Base-by-base conservation (phyloP, 2,113 vertebrate species). In the Pterocles burchelli region DNA sequence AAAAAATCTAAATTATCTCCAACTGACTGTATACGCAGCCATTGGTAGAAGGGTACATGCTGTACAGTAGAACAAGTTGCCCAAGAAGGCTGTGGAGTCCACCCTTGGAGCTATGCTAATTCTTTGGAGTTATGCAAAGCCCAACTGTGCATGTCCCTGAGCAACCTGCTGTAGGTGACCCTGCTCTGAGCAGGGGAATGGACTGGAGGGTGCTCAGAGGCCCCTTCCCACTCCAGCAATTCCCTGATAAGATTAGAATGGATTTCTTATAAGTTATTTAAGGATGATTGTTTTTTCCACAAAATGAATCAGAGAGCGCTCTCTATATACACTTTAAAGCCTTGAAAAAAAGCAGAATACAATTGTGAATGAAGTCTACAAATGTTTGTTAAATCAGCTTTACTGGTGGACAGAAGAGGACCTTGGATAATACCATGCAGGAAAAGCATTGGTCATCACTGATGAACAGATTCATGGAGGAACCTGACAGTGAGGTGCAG, bases 111-210 rank as follows among this genome's bases (percentile, higher is more conserved):
- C 41, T 72, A 19, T 22, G 41, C 41, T 41, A 41, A 41, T 13
- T 41, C 41, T 41, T 13, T 38, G 49, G 41, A 76, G 58, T 36
- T 72, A 19, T 22, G 8, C 16, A 72, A 65, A 55, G 8, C 36
- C 66, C 1, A 2, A 19, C 6, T 11, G 3, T 18, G 34, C 22
- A 43, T 0, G 0, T 7, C 31, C 31, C 25, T 61, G 31, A 84
- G 31, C 20, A 83, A 52, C 3, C 16, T 29, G 15, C 33, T 72
- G 20, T 9, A 65, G 52, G 33, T 46, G 29, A 63, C 17, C 51
- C 48, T 76, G 45, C 24, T 41, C 36, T 65, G 17, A 88, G 29
- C 1, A 0, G 4, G 9, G 7, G 7, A 61, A 45, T 9, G 15
- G 58, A 21, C 26, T 51, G 21, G 7, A 76, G 21, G 20, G 72